phyloP scores from a whole-genome alignment of 2,113 vertebrate genomes.

The Pitta sordida region DNA sequence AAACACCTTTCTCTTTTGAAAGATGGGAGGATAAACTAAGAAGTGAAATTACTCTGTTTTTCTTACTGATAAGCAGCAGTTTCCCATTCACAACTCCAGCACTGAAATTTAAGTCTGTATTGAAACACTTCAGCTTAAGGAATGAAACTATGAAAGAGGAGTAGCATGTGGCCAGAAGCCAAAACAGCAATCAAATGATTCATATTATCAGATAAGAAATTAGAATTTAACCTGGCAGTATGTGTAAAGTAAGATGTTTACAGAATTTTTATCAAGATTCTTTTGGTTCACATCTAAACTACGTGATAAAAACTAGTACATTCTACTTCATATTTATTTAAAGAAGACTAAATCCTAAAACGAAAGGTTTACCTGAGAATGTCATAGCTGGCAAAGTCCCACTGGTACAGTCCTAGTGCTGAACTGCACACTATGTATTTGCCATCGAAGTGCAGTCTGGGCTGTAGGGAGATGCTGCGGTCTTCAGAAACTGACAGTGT shows the following conservation, averaged over 20 bases:
- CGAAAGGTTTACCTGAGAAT: slow-evolving; percentile 85
- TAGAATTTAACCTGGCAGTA: background rate
- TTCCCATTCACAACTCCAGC: background rate
- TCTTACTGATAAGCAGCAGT: background rate
- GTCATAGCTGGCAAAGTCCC: slow-evolving; percentile 97
- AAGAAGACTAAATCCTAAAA: background rate
- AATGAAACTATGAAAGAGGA: background rate
- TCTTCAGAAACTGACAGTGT: slow-evolving; percentile 94
- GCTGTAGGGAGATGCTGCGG: slow-evolving; percentile 93
- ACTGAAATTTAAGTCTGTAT: background rate
- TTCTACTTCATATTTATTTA: background rate
- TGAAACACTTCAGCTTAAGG: background rate
- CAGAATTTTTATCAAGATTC: background rate
- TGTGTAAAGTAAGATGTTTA: background rate
- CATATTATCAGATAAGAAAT: background rate
- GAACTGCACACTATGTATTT: slow-evolving; percentile 96
- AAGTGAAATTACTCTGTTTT: background rate
- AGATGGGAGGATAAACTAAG: background rate
- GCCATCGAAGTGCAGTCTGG: slow-evolving; percentile 94
- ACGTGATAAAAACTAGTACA: background rate
- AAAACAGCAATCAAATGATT: background rate
- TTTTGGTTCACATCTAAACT: background rate
- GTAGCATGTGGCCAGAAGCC: background rate
- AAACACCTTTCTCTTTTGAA: background rate
- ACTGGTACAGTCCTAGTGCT: slow-evolving; percentile 94